phyloP scores from a whole-genome alignment of 2,888 invertebrate genomes.

The Ametastegia equiseti region DNA sequence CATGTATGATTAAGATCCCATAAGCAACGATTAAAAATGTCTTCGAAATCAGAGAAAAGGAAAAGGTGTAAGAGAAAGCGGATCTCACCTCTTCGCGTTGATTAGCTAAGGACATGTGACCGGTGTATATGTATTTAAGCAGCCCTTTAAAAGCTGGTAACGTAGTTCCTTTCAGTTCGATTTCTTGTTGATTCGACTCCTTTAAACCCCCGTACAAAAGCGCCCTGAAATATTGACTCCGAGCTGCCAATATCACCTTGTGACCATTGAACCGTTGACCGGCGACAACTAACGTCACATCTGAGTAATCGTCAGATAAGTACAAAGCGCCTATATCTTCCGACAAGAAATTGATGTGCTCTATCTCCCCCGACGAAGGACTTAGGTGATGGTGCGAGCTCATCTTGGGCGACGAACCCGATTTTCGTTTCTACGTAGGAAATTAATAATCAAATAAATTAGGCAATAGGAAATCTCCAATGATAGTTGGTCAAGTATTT shows the following conservation, averaged over 20 bases:
- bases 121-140: conserved; percentile 96
- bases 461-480: too few species aligned
- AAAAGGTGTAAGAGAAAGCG: neutral
- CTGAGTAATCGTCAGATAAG: conserved; percentile 92
- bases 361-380: conserved; percentile 79
- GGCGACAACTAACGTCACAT: conserved; percentile 92
- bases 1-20: neutral
- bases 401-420: conserved; percentile 60
- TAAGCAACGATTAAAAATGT: neutral
- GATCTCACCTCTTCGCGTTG: conserved; percentile 77
- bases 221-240: conserved; percentile 97
- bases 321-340: conserved; percentile 92
- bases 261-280: conserved; percentile 84
- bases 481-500: neutral
- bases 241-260: conserved; percentile 93
- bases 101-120: conserved; percentile 81
- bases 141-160: conserved; percentile 92
- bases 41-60: neutral
- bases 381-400: conserved; percentile 71
- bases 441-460: neutral
- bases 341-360: conserved; percentile 85
- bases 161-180: conserved; percentile 90
- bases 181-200: conserved; percentile 87
- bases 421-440: neutral
- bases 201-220: conserved; percentile 88